These are phyloP conservation scores for Procavia capensis DNA, from an alignment of 2,113 vertebrate species.

Conservation along the genomic window DNA sequence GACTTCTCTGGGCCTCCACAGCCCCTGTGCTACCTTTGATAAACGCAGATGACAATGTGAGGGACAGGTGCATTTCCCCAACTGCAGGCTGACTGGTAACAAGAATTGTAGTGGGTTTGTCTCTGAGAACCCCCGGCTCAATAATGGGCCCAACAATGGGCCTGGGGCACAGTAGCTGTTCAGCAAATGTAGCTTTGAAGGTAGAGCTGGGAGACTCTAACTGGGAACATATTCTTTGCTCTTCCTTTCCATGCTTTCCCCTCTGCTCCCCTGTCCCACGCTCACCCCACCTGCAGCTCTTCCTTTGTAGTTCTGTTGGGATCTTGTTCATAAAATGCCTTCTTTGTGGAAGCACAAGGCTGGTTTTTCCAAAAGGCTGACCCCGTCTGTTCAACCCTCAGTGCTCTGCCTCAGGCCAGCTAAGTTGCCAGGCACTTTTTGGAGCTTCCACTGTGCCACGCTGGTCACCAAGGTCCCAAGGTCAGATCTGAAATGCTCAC, in stretches of 20 bases:
- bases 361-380: not conserved
- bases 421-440: not conserved
- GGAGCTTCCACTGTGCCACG: not conserved
- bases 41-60: not conserved
- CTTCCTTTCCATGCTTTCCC: not conserved
- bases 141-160: not conserved
- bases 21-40: not conserved
- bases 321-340: not conserved
- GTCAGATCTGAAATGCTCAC: not conserved
- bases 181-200: not conserved
- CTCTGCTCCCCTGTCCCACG: not conserved
- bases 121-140: not conserved
- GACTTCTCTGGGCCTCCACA: not conserved
- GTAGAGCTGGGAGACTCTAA: not conserved
- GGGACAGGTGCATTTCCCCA: not conserved
- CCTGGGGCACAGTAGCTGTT: not conserved
- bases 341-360: not conserved
- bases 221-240: not conserved
- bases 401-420: not conserved
- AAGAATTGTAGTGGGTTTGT: not conserved
- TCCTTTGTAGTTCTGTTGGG: not conserved
- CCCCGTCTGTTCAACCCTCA: not conserved
- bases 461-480: not conserved
- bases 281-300: not conserved
- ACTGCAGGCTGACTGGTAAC: not conserved